Evolutionary conservation across 2,797 vertebrate species (phyloP).

Genomic region (Enteromius thamalakanensis): DNA sequence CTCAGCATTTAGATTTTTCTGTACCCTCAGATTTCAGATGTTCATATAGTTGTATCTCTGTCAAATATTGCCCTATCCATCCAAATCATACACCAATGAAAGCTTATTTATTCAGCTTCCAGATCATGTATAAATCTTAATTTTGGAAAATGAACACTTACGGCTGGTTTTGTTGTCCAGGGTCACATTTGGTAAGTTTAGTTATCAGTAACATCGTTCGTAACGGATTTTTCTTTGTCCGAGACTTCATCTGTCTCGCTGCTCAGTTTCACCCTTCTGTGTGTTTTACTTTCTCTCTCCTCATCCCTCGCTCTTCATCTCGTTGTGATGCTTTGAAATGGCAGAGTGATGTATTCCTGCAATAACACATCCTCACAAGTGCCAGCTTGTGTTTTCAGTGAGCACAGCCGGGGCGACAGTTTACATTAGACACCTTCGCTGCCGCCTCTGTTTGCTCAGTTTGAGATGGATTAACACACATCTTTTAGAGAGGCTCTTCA

Average conservation of each 20-base stretch:
- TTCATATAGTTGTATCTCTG: no score
- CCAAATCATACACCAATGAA: no score
- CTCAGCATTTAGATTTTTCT: no score
- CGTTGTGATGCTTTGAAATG: slow-evolving; percentile 1
- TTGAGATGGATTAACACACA: slow-evolving; percentile 34
- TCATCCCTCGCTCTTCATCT: slow-evolving; percentile 18
- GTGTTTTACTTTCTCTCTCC: slow-evolving; percentile 32
- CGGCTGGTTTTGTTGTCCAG: no score
- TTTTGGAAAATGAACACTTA: no score
- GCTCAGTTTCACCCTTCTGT: slow-evolving; percentile 22
- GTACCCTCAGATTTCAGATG: no score
- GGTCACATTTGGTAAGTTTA: no score
- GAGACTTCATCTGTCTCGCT: slow-evolving; percentile 8
- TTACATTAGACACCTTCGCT: slow-evolving; percentile 36
- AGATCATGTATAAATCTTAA: no score
- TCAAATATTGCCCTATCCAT: no score
- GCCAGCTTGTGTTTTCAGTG: slow-evolving; percentile 35
- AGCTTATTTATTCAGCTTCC: no score
- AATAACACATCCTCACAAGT: slow-evolving; percentile 33
- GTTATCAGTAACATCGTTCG: neutral
- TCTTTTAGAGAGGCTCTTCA: slow-evolving; percentile 49
- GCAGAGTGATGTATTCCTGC: slow-evolving; percentile 37
- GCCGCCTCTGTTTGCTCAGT: slow-evolving; percentile 54
- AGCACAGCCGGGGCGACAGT: slow-evolving; percentile 37
- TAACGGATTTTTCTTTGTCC: neutral